phyloP scores from a whole-genome alignment of 2,888 invertebrate species.

The Synanthedon andrenaeformis region DNA sequence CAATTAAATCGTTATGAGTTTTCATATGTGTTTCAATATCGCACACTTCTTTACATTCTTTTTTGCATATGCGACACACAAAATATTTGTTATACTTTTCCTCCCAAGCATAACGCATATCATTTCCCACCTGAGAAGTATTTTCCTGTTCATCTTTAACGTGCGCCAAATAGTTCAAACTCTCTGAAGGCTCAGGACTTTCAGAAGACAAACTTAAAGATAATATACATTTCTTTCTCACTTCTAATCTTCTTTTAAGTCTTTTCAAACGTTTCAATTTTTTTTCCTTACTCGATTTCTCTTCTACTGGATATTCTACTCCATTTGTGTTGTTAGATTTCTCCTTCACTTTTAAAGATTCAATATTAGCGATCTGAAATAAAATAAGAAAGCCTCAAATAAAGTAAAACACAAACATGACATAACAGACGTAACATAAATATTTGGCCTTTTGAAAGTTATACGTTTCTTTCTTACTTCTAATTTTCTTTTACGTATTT shows the following conservation, averaged over 20 bases:
- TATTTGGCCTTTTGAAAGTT: background rate
- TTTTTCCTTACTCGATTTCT: too few species aligned
- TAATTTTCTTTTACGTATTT: background rate
- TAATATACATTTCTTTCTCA: background rate
- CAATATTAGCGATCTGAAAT: too few species aligned
- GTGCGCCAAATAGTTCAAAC: too few species aligned
- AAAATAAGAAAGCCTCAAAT: too few species aligned
- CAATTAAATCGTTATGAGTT: slow-evolving; percentile 16
- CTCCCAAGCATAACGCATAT: slow-evolving; percentile 13
- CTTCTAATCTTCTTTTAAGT: background rate
- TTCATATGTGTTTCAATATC: slow-evolving; percentile 14
- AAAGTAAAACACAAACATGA: too few species aligned
- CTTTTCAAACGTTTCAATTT: background rate
- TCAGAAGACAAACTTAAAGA: background rate
- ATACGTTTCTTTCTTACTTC: background rate
- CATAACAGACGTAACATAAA: too few species aligned
- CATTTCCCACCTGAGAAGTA: too few species aligned
- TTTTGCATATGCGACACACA: slow-evolving; percentile 28
- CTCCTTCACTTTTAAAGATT: too few species aligned
- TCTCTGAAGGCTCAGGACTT: too few species aligned
- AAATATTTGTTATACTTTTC: slow-evolving; percentile 20
- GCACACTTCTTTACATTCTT: slow-evolving; percentile 10
- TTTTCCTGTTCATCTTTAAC: too few species aligned
- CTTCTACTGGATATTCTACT: too few species aligned
- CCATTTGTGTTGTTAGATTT: too few species aligned